These are phyloP conservation scores for Halictus ligatus DNA, from an alignment of 2,888 invertebrate species.

Conservation along the genomic window DNA sequence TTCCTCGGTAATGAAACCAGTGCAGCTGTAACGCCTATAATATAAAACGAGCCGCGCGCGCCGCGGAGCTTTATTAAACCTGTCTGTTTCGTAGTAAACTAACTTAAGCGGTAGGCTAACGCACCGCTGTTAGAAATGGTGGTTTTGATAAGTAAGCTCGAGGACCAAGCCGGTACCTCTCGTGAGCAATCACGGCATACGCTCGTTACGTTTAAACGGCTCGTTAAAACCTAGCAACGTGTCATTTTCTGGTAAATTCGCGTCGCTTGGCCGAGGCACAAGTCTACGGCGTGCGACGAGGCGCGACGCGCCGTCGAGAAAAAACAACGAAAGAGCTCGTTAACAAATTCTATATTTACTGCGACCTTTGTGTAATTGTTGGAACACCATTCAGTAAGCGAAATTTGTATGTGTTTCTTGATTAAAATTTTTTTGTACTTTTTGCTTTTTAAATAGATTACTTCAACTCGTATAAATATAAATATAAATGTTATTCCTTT, in stretches of 20 bases:
- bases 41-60: conserved; percentile 22
- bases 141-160: conserved; percentile 63
- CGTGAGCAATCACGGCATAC: conserved; percentile 26
- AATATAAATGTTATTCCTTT: neutral
- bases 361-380: neutral
- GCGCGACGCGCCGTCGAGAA: too few species aligned
- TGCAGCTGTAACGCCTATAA: conserved; percentile 41
- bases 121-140: conserved; percentile 42
- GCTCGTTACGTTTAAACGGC: conserved; percentile 42
- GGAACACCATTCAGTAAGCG: neutral
- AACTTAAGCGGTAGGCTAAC: conserved; percentile 49
- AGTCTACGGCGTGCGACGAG: neutral
- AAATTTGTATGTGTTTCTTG: neutral
- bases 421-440: neutral
- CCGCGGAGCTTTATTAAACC: conserved; percentile 61
- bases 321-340: neutral
- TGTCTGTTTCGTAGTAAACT: conserved; percentile 54
- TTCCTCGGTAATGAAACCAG: conserved; percentile 57
- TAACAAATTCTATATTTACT: conserved; percentile 7
- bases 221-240: conserved; percentile 30
- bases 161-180: neutral
- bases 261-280: neutral
- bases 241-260: conserved; percentile 6
- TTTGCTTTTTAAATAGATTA: neutral
- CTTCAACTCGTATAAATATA: neutral